Evolutionary conservation across 1,140 invertebrate species (phyloP), one percentile per base, ranked within the genome.

Genomic region (Helicoverpa zea): DNA sequence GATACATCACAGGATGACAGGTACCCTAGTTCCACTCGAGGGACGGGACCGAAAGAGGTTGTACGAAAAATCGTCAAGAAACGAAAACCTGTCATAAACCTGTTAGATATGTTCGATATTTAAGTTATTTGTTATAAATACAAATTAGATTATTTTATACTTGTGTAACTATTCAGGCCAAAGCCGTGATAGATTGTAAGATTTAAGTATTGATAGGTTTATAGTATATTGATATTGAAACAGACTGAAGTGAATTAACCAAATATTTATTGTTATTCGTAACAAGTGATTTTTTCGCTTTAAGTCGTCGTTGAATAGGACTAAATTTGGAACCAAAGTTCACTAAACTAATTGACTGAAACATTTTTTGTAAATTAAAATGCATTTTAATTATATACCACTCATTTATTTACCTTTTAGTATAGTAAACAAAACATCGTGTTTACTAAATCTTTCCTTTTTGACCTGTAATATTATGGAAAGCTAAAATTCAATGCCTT

Each of bases 21-120:
- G 49, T 86, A 90, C 73, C 82, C 86, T 29, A 86, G 86, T 72
- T 91, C 91, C 3, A 80, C 81, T n/a, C 81, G 91, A 83, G 85
- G 74, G 16, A 78, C 85, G 35, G 86, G 78, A 14, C 88, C 85
- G 7, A 92, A 92, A 73, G 92, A 94, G 87, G 79, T 94, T 13
- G 84, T 94, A n/a, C 84, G 89, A 43, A 94, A 94, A 90, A 85
- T 94, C 64, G 87, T 94, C 1, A 93, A 91, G 68, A 94, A 94
- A 87, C 86, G 87, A 83, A 91, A 88, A 16, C 84, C 89, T 13
- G 82, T 88, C 18, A 88, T 94, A 47, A 94, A 93, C 80, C 73
- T 94, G 70, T 85, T 94, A 90, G 93, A 94, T 78, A 91, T 94
- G 86, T 91, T 94, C 83, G 93, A 94, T 90, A 93, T 94, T 89